These are phyloP conservation scores for Drosophila paulistorum DNA, from an alignment of 1,140 invertebrate genomes.

Conservation along the genomic window DNA sequence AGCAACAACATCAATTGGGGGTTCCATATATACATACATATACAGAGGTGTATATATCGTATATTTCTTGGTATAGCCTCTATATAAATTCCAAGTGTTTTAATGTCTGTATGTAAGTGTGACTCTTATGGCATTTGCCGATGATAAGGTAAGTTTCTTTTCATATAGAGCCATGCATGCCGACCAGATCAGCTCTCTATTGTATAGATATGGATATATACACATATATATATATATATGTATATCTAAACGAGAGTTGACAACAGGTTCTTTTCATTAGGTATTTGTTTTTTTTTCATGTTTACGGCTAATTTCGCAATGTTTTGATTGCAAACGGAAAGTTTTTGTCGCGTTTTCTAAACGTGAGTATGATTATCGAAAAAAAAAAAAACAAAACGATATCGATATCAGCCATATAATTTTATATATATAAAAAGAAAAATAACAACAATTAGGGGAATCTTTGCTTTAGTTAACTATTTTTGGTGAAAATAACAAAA, in stretches of 20 bases:
- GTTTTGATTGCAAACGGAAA: constrained; percentile 71
- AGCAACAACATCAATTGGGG: constrained; percentile 44
- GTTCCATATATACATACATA: constrained; percentile 42
- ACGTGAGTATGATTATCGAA: constrained; percentile 59
- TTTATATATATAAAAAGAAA: neutral
- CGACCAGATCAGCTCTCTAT: constrained; percentile 8
- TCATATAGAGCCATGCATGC: neutral
- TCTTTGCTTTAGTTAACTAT: constrained; percentile 5
- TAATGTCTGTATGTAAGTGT: constrained; percentile 15
- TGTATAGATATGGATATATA: constrained; percentile 14
- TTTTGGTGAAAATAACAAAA: neutral
- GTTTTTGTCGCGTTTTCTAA: constrained; percentile 68
- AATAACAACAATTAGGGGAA: constrained; percentile 19
- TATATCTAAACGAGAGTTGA: neutral
- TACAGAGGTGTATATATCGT: constrained; percentile 12
- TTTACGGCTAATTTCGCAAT: constrained; percentile 27
- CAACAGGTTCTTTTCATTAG: constrained; percentile 41
- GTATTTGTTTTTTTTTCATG: constrained; percentile 24
- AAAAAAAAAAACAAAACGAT: constrained; percentile 17
- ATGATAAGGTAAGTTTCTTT: constrained; percentile 49
- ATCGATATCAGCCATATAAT: constrained; percentile 1
- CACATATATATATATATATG: neutral
- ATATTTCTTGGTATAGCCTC: constrained; percentile 65
- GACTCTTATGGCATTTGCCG: constrained; percentile 69
- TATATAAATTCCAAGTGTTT: constrained; percentile 67